phyloP scores from a whole-genome alignment of 2,113 vertebrate species.

The Solea solea region DNA sequence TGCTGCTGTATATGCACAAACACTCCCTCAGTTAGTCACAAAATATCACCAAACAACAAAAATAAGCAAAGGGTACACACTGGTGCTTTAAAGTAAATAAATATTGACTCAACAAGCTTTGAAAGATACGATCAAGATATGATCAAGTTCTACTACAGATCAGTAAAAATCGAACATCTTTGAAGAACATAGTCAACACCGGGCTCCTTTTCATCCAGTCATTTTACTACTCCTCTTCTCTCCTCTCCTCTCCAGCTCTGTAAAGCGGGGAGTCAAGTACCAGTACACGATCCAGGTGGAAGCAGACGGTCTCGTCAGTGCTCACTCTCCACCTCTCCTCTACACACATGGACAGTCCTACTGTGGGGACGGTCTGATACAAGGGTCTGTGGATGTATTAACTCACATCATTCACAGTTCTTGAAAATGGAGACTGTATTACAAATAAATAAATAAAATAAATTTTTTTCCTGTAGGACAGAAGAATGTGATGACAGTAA shows the following conservation, averaged over 20 bases:
- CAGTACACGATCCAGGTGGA: slow-evolving; percentile 88
- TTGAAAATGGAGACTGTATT: too few species aligned
- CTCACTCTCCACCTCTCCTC: slow-evolving; percentile 84
- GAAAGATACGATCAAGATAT: too few species aligned
- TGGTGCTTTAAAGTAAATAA: too few species aligned
- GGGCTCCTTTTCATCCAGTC: neutral
- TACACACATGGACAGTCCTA: slow-evolving; percentile 86
- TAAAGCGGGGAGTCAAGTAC: slow-evolving; percentile 83
- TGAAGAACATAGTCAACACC: slow-evolving; percentile 11
- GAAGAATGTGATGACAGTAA: slow-evolving; percentile 94
- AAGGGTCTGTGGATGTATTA: slow-evolving; percentile 79
- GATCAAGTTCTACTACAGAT: too few species aligned
- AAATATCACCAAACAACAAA: too few species aligned
- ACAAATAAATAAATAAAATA: neutral
- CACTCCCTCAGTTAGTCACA: too few species aligned
- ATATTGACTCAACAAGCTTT: too few species aligned
- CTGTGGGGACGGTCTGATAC: slow-evolving; percentile 89
- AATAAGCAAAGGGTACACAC: too few species aligned
- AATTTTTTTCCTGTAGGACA: slow-evolving; percentile 73
- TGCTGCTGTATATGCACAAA: too few species aligned
- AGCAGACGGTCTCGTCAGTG: slow-evolving; percentile 81
- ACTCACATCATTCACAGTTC: too few species aligned
- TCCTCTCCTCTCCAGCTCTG: slow-evolving; percentile 80
- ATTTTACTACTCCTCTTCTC: slow-evolving; percentile 13
- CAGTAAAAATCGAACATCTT: neutral